These are phyloP conservation scores for Chaetoderma sp. DNA, from an alignment of 2,888 invertebrate species.

Conservation along the genomic window DNA sequence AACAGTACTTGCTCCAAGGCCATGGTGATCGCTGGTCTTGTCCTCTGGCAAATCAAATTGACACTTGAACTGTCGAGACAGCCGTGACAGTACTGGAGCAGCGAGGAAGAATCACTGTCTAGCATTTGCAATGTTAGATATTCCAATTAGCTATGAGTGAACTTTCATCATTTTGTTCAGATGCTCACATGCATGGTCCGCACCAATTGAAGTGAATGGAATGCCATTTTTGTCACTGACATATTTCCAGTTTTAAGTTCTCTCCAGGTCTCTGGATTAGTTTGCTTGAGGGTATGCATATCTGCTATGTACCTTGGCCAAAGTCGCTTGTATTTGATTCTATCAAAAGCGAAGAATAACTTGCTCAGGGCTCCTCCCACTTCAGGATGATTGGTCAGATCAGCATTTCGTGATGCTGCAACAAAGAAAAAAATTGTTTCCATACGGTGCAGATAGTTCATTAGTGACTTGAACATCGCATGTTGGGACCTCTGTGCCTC, in stretches of 20 bases:
- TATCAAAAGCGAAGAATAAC: constrained; percentile 27
- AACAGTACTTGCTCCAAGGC: too few relatives aligned
- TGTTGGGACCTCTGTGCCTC: constrained; percentile 20
- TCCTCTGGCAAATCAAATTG: too few relatives aligned
- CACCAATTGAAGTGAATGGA: constrained; percentile 14
- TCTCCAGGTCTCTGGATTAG: constrained; percentile 1
- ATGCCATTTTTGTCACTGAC: constrained; percentile 6
- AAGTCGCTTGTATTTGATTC: constrained; percentile 22
- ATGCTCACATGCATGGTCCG: constrained; percentile 33
- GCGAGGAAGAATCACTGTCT: too few relatives aligned
- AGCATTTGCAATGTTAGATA: too few relatives aligned
- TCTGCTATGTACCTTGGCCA: constrained; percentile 22
- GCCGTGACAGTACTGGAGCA: too few relatives aligned
- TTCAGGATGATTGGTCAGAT: constrained; percentile 31
- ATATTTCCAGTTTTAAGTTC: constrained; percentile 13
- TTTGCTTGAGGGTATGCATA: constrained; percentile 17
- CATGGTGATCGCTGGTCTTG: too few relatives aligned
- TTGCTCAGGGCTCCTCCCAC: constrained; percentile 27
- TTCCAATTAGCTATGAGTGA: too few relatives aligned
- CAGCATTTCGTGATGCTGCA: constrained; percentile 26
- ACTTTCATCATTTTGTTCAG: constrained; percentile 22
- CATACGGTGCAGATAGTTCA: constrained; percentile 29
- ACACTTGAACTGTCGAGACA: too few relatives aligned
- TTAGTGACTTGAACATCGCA: constrained; percentile 29
- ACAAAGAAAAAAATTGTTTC: constrained; percentile 27